Evolutionary conservation across 2,797 vertebrate genomes (phyloP).

Genomic region (Diplodus puntazzo): DNA sequence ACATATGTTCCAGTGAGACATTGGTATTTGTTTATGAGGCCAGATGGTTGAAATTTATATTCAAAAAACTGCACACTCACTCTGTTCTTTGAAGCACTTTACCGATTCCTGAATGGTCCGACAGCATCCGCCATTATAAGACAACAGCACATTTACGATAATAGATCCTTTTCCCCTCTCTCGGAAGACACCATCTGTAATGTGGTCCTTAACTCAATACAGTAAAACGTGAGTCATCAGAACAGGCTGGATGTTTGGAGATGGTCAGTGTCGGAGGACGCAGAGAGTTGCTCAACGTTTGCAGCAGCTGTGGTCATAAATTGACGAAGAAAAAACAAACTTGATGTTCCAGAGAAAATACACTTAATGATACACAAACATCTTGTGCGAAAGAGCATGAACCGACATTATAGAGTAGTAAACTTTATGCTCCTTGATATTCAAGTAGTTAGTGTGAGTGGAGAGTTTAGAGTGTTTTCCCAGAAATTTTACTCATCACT

Average conservation of each 20-base stretch:
- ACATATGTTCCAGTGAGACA: slow-evolving; percentile 11
- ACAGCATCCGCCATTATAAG: slow-evolving; percentile 43
- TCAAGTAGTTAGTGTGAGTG: neutral
- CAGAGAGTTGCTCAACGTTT: slow-evolving; percentile 1
- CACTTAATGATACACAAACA: neutral
- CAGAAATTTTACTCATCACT: neutral
- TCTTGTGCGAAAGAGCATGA: neutral
- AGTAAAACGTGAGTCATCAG: slow-evolving; percentile 15
- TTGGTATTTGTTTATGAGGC: slow-evolving; percentile 39
- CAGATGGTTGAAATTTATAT: slow-evolving; percentile 46
- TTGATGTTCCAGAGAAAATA: neutral
- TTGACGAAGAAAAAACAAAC: neutral
- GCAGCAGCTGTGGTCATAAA: slow-evolving; percentile 16
- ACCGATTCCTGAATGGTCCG: neutral
- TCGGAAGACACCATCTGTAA: slow-evolving; percentile 29
- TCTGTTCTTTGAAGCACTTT: slow-evolving; percentile 27
- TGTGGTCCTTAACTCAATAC: slow-evolving; percentile 15
- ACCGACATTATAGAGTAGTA: neutral
- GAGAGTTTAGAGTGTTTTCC: neutral
- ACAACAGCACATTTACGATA: slow-evolving; percentile 26
- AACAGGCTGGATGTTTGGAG: slow-evolving; percentile 26
- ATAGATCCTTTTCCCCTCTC: slow-evolving; percentile 5
- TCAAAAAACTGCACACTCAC: slow-evolving; percentile 17
- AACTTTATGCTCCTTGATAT: neutral
- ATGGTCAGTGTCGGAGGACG: neutral